Evolutionary conservation across 1,140 invertebrate species (phyloP), one percentile per base, ranked within the genome.

Genomic region (Panagrolaimus sp.): DNA sequence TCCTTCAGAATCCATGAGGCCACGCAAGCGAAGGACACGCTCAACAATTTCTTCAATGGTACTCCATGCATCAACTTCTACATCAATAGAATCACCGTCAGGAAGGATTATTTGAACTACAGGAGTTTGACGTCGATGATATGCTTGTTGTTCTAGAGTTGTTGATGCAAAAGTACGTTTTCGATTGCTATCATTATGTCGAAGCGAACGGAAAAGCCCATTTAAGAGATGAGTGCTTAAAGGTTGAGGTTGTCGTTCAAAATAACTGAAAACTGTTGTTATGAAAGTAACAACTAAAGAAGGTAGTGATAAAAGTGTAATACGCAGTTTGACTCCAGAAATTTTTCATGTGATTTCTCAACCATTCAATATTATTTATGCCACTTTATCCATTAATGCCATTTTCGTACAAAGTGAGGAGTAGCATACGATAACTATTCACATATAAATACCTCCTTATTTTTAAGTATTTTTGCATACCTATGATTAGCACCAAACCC

Each of bases 51-150:
- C 89, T 82, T 96, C 92, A 72, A 91, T 93, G 14, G 90, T 91
- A 13, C 91, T 93, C 93, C 93, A 96, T 0, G 92, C 92, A 78
- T 95, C 91, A 20, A 93, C 67, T 64, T 89, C 65, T 89, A 88
- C 45, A 90, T 89, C 43, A 89, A 89, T 65, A 89, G 87, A 7
- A 87, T 70, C 89, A 87, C 85, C 87, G 87, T 89, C 69, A 25
- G 71, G 73, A 72, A 71, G 66, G 64, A 51, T 63, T 61, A 69
- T 20, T 65, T 65, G 46, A 13, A 79, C 63, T 0, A 77, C 62
- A 42, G 65, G 25, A 27, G 51, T 31, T 43, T 65, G 67, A 23
- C 74, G 62, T 47, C 67, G 48, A 14, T 31, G 47, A 48, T 71
- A 46, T 13, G 20, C 13, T 13, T 71, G 64, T 62, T 75, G 70